Evolutionary conservation across 2,113 vertebrate genomes (phyloP), one percentile per base, ranked within the genome.

Genomic region (Embiotoca jacksoni): DNA sequence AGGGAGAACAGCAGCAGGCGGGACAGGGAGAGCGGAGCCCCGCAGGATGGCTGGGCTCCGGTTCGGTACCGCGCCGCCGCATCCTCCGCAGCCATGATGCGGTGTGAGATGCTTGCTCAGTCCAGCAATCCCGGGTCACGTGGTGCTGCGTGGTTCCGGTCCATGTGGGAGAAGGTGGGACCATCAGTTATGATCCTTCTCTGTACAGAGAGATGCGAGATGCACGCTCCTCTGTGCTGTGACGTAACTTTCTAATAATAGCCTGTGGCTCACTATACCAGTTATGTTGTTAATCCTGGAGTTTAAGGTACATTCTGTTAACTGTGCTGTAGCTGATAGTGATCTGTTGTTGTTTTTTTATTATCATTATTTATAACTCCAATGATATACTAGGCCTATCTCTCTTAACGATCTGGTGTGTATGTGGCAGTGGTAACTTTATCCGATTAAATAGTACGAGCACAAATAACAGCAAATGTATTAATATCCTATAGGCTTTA

Each of bases 21-120:
- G 57, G 77, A 47, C 75, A 87, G 87, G 50, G 92, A 88, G 82
- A 82, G 80, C 41, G 85, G 83, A 83, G 82, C 73, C 81, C 80
- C 71, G 75, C 56, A 10, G 77, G 70, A 23, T 36, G 44, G 57
- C 39, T 1, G 49, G 4, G 75, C 75, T 66, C 81, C 64, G 79
- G 41, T 0, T 32, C 72, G 62, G 86, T 37, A 66, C 82, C 74
- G 81, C 65, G 89, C 89, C 66, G 93, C 94, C 82, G 91, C 88
- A 76, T 89, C 92, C 78, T 91, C 91, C 85, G 87, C 93, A 82
- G 91, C 84, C 92, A 96, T 96, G 93, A 95, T 95, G 94, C 94
- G 87, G 89, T 91, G 83, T 92, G 92, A 84, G 77, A 35, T 11
- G 82, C 83, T 89, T 11, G 82, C 83, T 89, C 74, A 81, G 82